Evolutionary conservation across 2,888 invertebrate species (phyloP), one percentile per base, ranked within the genome.

Genomic region (Drosophila ustulata): DNA sequence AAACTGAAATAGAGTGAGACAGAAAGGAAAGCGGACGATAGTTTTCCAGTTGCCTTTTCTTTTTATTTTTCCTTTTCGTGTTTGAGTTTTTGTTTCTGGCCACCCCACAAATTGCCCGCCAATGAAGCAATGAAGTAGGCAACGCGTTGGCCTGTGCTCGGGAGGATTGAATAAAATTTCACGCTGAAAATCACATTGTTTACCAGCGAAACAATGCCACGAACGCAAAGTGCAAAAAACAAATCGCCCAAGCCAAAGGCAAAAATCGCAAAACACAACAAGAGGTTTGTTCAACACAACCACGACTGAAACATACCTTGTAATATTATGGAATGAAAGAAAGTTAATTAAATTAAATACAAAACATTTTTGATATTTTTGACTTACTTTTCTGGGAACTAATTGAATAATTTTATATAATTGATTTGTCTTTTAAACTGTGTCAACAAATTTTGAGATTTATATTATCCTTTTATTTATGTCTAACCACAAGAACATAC

Each of bases 181-280:
- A 88, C 80, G 81, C 78, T 75, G 86, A 74, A 87, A 82, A 75
- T 85, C 86, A 75, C 79, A 88, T 81, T 85, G 84, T 87, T 74
- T 79, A 71, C 73, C 78, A 71, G 67, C 56, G 71, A 71, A 84
- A 83, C 81, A 81, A 76, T 78, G 82, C 63, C 64, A 41, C 37
- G 51, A 41, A 37, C 34, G 41, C 68, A 66, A 58, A 43, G 32
- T 7, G 28, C 37, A 41, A 58, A 58, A 49, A 58, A 39, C 37
- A 47, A 13, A 39, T 58, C 37, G 56, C n/a, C 8, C 25, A 26
- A 26, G 47, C 37, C 26, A 71, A 61, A 50, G 13, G 50, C 43
- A 65, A 61, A 58, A 62, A 56, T 61, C 59, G 37, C 25, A 61
- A 9, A 23, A 47, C 46, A 28, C 63, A 61, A 58, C 9, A 50